phyloP scores from a whole-genome alignment of 2,888 invertebrate genomes.

The Heliconius charithonia region DNA sequence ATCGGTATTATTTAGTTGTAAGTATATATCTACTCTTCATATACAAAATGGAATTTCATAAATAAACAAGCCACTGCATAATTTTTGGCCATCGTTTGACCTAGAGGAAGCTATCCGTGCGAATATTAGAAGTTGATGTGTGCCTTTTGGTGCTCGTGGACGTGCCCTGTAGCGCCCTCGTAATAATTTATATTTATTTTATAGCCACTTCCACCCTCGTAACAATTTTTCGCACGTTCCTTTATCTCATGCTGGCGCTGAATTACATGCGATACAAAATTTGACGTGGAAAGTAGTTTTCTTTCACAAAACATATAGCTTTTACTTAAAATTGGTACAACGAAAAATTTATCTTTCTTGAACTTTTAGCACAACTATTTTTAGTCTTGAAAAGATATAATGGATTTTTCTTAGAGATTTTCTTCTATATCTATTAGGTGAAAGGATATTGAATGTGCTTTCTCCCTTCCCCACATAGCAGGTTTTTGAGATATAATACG shows the following conservation, averaged over 20 bases:
- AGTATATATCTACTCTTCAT: not conserved
- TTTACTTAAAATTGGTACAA: slow-evolving; percentile 1
- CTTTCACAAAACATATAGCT: slow-evolving; percentile 14
- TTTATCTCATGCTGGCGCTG: slow-evolving; percentile 31
- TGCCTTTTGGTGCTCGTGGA: slow-evolving; percentile 25
- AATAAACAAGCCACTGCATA: not conserved
- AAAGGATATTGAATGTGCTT: too few relatives aligned
- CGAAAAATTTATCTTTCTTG: not conserved
- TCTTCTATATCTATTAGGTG: not conserved
- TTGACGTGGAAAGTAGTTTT: slow-evolving; percentile 33
- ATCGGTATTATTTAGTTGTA: not conserved
- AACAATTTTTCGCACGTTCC: slow-evolving; percentile 43
- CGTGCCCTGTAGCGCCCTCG: slow-evolving; percentile 26
- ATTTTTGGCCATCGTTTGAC: not conserved
- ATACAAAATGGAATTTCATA: not conserved
- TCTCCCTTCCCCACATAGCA: too few relatives aligned
- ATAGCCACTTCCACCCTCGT: slow-evolving; percentile 41
- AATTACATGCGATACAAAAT: slow-evolving; percentile 35
- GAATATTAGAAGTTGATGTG: slow-evolving; percentile 30
- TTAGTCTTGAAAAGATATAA: not conserved
- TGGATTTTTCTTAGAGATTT: not conserved
- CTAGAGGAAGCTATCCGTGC: slow-evolving; percentile 28
- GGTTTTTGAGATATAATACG: too few relatives aligned
- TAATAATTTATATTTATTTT: slow-evolving; percentile 47
- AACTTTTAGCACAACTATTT: not conserved